A percentile compares a stretch with the other conserved stretches of the same genome.
phyloP scores from a whole-genome alignment of 2,113 vertebrate species.

The Regulus satrapa region DNA sequence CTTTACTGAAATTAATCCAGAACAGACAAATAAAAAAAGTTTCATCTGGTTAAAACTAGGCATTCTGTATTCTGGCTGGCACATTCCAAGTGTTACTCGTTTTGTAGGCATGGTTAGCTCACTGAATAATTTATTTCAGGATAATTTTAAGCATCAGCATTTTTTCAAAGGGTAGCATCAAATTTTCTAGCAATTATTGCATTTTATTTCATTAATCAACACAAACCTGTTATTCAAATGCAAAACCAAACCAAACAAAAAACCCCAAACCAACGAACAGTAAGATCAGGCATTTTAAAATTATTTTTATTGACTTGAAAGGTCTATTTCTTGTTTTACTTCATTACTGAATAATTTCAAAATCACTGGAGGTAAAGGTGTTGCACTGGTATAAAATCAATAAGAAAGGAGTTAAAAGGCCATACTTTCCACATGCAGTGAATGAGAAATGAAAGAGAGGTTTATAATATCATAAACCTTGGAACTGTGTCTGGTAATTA shows the following conservation, averaged over 20 bases:
- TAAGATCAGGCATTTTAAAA: not conserved
- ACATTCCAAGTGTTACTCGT: not conserved
- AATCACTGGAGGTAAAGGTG: constrained; percentile 14
- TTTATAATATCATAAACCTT: constrained; percentile 61
- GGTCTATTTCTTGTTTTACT: constrained; percentile 1
- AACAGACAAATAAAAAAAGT: not conserved
- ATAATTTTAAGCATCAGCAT: not conserved
- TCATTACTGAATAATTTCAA: constrained; percentile 11
- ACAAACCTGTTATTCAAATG: not conserved
- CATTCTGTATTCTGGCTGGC: not conserved
- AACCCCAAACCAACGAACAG: no score
- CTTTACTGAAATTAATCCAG: not conserved
- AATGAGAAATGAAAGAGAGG: constrained; percentile 46
- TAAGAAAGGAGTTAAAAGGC: constrained; percentile 9
- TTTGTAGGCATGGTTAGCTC: not conserved
- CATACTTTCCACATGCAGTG: not conserved
- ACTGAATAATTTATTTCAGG: not conserved
- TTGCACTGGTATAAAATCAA: constrained; percentile 15
- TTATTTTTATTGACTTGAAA: not conserved
- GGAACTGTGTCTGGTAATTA: constrained; percentile 41
- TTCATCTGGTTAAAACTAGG: not conserved
- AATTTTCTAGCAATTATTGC: not conserved
- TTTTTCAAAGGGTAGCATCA: not conserved
- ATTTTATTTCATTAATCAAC: not conserved
- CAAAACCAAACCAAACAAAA: no score